phyloP scores from a whole-genome alignment of 2,888 invertebrate genomes.

The Aphrophora alni region DNA sequence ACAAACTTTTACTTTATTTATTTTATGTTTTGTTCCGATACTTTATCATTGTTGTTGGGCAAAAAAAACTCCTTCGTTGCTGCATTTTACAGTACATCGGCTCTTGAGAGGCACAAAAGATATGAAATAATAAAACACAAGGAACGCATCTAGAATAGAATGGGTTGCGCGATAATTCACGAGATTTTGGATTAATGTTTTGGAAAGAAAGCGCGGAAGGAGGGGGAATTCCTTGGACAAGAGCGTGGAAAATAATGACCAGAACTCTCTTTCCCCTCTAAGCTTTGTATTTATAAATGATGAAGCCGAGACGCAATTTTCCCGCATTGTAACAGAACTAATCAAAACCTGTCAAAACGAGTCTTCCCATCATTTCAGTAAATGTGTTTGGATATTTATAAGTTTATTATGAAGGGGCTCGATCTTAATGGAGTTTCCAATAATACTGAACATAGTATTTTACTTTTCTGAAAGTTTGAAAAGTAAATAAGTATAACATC shows the following conservation, averaged over 20 bases:
- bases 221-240: constrained; percentile 34
- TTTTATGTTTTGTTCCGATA: neutral
- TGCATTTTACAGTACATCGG: constrained; percentile 9
- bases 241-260: constrained; percentile 42
- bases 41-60: neutral
- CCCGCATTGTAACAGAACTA: constrained; percentile 31
- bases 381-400: constrained; percentile 9
- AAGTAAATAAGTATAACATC: no score
- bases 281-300: constrained; percentile 41
- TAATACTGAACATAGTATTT: no score
- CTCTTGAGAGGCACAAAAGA: constrained; percentile 14
- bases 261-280: constrained; percentile 22
- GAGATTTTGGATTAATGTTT: constrained; percentile 44
- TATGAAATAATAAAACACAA: constrained; percentile 38
- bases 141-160: constrained; percentile 18
- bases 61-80: neutral
- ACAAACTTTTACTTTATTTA: neutral
- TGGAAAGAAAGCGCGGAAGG: no score
- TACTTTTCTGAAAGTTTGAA: no score
- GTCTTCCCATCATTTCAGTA: neutral
- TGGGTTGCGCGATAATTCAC: constrained; percentile 39
- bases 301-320: constrained; percentile 37
- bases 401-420: neutral
- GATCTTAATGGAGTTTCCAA: neutral
- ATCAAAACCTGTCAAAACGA: constrained; percentile 30